Percentiles rank a stretch among this genome's conserved stretches.
phyloP scores from a whole-genome alignment of 2,797 vertebrate genomes.

The Nyctalus aviator region DNA sequence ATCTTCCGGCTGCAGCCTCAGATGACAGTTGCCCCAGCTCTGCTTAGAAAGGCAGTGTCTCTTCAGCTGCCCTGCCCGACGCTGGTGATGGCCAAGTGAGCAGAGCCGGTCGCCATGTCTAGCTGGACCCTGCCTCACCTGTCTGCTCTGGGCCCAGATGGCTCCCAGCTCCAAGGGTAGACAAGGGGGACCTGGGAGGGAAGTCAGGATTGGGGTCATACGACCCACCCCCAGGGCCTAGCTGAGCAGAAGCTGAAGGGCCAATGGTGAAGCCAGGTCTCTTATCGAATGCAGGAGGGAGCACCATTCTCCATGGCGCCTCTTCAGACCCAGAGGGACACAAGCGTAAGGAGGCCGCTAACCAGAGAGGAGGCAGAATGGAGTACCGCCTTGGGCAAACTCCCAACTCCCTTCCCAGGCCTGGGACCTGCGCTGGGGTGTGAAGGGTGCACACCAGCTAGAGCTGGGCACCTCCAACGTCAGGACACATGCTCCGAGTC shows the following conservation, averaged over 20 bases:
- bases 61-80: background rate
- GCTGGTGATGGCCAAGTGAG: background rate
- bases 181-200: background rate
- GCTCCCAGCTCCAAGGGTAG: background rate
- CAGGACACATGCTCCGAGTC: rapidly evolving
- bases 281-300: background rate
- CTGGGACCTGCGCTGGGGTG: rapidly evolving
- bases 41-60: background rate
- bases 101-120: background rate
- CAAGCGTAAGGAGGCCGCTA: background rate
- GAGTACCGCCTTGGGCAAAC: too few species aligned
- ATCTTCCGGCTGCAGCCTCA: background rate
- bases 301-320: background rate
- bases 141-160: background rate
- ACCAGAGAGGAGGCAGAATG: background rate
- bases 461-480: rapidly evolving
- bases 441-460: background rate
- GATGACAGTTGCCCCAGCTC: background rate
- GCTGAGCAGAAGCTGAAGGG: background rate
- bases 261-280: background rate
- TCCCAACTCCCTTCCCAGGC: background rate
- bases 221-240: background rate
- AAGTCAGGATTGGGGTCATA: background rate
- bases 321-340: background rate
- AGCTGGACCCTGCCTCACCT: background rate